Evolutionary conservation across 1,140 invertebrate species (phyloP).

Genomic region (Zelostemma sp.): DNA sequence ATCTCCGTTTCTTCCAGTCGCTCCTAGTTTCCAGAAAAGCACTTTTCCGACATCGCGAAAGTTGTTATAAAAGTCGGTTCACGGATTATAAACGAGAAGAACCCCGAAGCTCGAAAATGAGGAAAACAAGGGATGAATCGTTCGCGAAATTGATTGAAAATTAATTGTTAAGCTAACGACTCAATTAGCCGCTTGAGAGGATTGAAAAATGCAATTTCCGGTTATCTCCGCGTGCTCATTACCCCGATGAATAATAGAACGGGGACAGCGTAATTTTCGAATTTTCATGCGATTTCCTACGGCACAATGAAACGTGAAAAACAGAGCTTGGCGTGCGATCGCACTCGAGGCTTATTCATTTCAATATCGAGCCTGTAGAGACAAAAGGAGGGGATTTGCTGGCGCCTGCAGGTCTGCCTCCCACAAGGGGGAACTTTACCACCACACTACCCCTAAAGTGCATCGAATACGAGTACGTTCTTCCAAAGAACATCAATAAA

Average conservation of each 20-base stretch:
- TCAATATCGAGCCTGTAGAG: slow-evolving; percentile 23
- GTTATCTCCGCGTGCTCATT: too few species aligned
- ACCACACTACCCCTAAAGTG: slow-evolving; percentile 50
- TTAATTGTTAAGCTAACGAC: too few species aligned
- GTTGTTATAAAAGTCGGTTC: slow-evolving; percentile 41
- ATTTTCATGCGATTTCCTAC: slow-evolving; percentile 15
- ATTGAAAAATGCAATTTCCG: too few species aligned
- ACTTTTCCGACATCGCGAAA: slow-evolving; percentile 35
- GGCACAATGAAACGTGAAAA: slow-evolving; percentile 2
- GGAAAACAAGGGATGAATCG: too few species aligned
- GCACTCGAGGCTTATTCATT: slow-evolving; percentile 30
- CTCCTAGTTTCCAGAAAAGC: slow-evolving; percentile 41
- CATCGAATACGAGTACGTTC: slow-evolving; percentile 39
- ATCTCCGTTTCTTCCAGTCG: slow-evolving; percentile 34
- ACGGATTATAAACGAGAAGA: slow-evolving; percentile 47
- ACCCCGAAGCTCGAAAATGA: slow-evolving; percentile 29
- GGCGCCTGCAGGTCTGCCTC: slow-evolving; percentile 34
- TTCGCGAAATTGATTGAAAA: too few species aligned
- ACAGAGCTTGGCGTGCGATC: slow-evolving; percentile 11
- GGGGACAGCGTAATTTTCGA: slow-evolving; percentile 10
- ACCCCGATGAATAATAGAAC: neutral
- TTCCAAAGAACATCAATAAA: slow-evolving; percentile 33
- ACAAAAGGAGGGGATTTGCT: slow-evolving; percentile 23
- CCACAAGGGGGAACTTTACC: slow-evolving; percentile 40
- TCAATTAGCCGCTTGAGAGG: too few species aligned